Evolutionary conservation across 2,888 invertebrate genomes (phyloP), one percentile per base, ranked within the genome.

Genomic region (Harpalus rubripes): DNA sequence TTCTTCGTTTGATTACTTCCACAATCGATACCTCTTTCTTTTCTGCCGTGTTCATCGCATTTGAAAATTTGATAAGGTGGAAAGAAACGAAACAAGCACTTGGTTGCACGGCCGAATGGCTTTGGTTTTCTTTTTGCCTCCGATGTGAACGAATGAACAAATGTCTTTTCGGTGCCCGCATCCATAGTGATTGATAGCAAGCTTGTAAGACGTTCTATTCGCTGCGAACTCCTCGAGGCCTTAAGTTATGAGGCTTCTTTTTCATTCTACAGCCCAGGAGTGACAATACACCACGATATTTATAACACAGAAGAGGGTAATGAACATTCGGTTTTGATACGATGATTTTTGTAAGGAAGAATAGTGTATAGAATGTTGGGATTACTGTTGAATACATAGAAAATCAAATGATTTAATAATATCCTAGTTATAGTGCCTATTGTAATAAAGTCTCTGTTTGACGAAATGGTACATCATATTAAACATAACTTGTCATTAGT

Each of bases 211-310:
- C 63, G 81, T 80, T 80, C 81, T 44, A 63, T 80, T 61, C 16
- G 80, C 80, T 16, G 7, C 26, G 39, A 39, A 44, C 76, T 7
- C 7, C 59, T 39, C 41, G 44, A 52, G 16, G 58, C 22, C 65
- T 63, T 63, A 65, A 81, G 41, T 81, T 81, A 81, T 81, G 81
- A 81, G 65, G 81, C 81, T 81, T 81, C 81, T 81, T 81, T 81
- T 81, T 81, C 81, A 81, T 81, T 81, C 78, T 18, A 12, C 65
- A 44, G 32, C 52, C 16, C 26, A 15, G 39, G 61, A 61, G 65
- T 80, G 80, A 63, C 63, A 63, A 63, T 80, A 32, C 41, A 44
- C 63, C 52, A 44, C 15, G 63, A 81, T 81, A 81, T 81, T 81
- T 81, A 81, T 65, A 81, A 65, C 65, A 65, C 65, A 18, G 26